A percentile compares a stretch with the other conserved stretches of the same genome.
phyloP scores from a whole-genome alignment of 2,113 vertebrate species.

The Dicentrarchus labrax region DNA sequence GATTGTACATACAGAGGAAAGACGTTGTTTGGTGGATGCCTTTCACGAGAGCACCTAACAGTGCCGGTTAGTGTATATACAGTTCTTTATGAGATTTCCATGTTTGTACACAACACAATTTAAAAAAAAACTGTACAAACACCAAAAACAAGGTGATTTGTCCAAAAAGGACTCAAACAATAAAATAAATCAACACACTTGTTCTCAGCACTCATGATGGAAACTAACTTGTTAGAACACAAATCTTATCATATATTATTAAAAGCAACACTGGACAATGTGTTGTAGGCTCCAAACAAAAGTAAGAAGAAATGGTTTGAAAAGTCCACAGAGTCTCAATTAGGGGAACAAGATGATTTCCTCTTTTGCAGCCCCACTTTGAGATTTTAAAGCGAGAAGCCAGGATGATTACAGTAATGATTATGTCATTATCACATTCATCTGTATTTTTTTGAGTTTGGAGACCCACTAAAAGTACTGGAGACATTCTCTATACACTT shows the following conservation, averaged over 20 bases:
- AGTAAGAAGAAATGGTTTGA: background rate
- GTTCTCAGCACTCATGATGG: background rate
- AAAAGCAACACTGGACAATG: background rate
- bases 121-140: background rate
- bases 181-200: background rate
- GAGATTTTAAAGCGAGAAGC: slow-evolving; percentile 1
- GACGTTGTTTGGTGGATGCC: background rate
- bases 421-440: background rate
- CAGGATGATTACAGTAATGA: background rate
- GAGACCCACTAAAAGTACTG: background rate
- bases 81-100: background rate
- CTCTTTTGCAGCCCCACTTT: background rate
- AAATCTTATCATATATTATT: background rate
- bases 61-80: background rate
- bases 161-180: background rate
- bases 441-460: background rate
- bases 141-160: background rate
- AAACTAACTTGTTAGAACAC: background rate
- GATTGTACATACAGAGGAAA: background rate
- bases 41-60: background rate
- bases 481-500: background rate
- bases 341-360: background rate
- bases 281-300: background rate
- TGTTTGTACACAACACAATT: background rate
- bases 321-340: slow-evolving; percentile 20